Base-by-base conservation (phyloP, 2,888 invertebrate genomes). In the Scelioninae gen. 2 region DNA sequence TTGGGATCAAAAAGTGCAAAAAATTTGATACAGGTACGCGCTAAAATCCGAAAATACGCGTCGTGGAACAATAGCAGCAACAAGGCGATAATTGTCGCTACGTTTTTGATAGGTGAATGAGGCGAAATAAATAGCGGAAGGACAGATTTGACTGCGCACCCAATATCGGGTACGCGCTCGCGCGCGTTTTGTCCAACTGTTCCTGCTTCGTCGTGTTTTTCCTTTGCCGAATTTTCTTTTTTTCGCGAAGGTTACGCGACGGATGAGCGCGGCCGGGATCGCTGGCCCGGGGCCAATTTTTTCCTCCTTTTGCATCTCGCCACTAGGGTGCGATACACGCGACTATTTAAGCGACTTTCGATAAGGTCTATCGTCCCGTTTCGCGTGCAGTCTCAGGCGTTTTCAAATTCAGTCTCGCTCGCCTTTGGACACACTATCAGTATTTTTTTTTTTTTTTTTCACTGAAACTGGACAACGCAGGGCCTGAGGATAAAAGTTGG, bases 301-400 rank as follows among this genome's bases (percentile, higher is more conserved):
- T 80, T 79, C 76, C 79, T 79, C 80, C 78, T 84, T 85, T 81
- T 72, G 57, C 77, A 76, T 79, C 79, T 80, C 79, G 84, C 87
- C 87, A 87, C 88, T 87, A 88, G 87, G 87, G 88, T 87, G 87
- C 88, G 87, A 87, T 88, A 64, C 80, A 77, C 77, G 80, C 77
- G 87, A 87, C 89, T 89, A 89, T 89, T 89, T 89, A 89, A 89
- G 87, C 86, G 84, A 86, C 85, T 86, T 85, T 87, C 85, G 83
- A 84, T 82, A 84, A 81, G 84, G 80, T 83, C 86, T 87, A 87
- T 84, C 85, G 89, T 88, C 84, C 89, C 89, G 89, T 89, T 87
- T 88, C 87, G 85, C 88, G 87, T 87, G 87, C 87, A 86, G 88
- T 86, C 87, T 87, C 86, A 87, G 86, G 86, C 85, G 85, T 84